Evolutionary conservation across 1,140 invertebrate genomes (phyloP).

Genomic region (Tetranychus cinnabarinus): DNA sequence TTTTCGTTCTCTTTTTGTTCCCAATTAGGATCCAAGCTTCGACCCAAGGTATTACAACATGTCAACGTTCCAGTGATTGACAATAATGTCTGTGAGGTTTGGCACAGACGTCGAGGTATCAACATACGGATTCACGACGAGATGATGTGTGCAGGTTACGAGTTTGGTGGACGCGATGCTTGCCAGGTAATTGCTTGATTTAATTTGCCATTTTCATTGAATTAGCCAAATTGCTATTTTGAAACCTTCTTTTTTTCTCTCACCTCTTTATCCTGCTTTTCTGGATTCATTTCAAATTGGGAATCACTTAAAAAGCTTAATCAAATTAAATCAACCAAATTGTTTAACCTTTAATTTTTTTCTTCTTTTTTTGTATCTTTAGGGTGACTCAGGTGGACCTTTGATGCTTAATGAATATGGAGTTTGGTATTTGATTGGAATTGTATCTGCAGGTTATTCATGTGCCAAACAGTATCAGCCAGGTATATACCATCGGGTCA

Average conservation of each 20-base stretch:
- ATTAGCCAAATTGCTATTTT: too few relatives aligned
- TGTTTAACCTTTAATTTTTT: background rate
- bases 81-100: conserved; percentile 39
- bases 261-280: too few relatives aligned
- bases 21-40: conserved; percentile 45
- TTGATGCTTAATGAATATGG: conserved; percentile 34
- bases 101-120: conserved; percentile 37
- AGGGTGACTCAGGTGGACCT: conserved; percentile 62
- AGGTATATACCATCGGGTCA: conserved; percentile 77
- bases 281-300: too few relatives aligned
- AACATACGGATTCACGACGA: conserved; percentile 82
- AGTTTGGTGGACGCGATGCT: conserved; percentile 54
- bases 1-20: conserved; percentile 10
- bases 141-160: conserved; percentile 89
- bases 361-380: background rate
- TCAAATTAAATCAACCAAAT: background rate
- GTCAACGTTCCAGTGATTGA: conserved; percentile 41
- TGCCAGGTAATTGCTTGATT: conserved; percentile 27
- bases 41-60: conserved; percentile 70
- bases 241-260: too few relatives aligned
- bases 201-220: background rate
- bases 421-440: conserved; percentile 52
- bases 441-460: conserved; percentile 61
- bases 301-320: too few relatives aligned
- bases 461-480: conserved; percentile 61